Conservation (phyloP, 2,797 vertebrate genomes). For the Rhinichthys osculus region DNA sequence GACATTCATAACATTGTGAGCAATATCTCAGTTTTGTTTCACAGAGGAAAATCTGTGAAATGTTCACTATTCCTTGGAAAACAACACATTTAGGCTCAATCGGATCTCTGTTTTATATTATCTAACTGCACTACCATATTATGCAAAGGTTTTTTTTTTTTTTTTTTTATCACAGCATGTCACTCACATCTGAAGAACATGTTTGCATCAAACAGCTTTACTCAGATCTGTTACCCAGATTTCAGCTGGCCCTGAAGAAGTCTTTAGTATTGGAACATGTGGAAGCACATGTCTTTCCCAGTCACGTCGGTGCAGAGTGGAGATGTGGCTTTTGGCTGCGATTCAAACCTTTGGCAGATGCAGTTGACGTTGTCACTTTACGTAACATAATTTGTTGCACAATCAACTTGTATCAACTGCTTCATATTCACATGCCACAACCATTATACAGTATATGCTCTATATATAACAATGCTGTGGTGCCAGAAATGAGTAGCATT, state of each 20-base stretch:
- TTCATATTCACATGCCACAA: neutral
- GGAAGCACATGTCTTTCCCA: constrained; percentile 1
- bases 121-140: neutral
- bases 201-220: constrained; percentile 21
- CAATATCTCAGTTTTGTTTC: neutral
- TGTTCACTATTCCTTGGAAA: neutral
- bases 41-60: neutral
- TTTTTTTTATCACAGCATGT: neutral
- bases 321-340: constrained; percentile 14
- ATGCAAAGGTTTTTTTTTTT: neutral
- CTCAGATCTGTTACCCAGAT: constrained; percentile 23
- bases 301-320: neutral
- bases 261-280: constrained; percentile 11
- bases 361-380: neutral
- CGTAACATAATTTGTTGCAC: too few species aligned
- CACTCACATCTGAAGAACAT: constrained; percentile 26
- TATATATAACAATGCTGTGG: neutral
- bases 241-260: neutral
- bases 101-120: neutral
- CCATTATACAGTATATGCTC: neutral
- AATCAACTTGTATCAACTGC: neutral
- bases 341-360: constrained; percentile 5
- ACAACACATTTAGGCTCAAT: neutral
- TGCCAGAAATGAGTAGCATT: neutral
- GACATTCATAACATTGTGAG: constrained; percentile 14